Percentiles rank a stretch among this genome's conserved stretches.
Evolutionary conservation across 2,113 vertebrate species (phyloP).

Genomic region (Pseudonaja textilis): DNA sequence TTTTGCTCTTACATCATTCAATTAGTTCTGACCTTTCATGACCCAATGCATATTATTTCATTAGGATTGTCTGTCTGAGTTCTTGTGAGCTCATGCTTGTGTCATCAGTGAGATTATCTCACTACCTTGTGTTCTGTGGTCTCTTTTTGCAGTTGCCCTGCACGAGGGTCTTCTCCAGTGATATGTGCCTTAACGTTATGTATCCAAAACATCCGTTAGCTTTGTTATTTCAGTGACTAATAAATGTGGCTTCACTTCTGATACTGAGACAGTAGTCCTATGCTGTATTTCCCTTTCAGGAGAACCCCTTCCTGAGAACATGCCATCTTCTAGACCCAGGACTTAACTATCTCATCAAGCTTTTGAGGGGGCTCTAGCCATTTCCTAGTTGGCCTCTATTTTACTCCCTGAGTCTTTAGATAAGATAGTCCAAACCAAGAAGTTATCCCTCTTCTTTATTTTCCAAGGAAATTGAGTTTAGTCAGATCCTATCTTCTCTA

Average conservation of each 20-base stretch:
- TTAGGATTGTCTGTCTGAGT: neutral
- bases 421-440: neutral
- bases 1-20: neutral
- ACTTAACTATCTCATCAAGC: neutral
- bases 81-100: neutral
- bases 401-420: neutral
- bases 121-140: neutral
- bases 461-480: neutral
- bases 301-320: neutral
- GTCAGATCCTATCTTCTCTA: neutral
- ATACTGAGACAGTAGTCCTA: neutral
- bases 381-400: neutral
- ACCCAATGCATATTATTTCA: neutral
- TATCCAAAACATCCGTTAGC: neutral
- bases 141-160: neutral
- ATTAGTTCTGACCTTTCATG: neutral
- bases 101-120: neutral
- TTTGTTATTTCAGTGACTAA: neutral
- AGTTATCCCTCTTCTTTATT: neutral
- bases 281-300: neutral
- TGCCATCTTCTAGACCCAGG: neutral
- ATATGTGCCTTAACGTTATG: neutral
- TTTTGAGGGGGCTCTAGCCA: neutral
- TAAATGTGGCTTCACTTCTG: neutral
- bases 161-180: neutral